These are phyloP conservation scores for Sinocyclocheilus maitianheensis DNA, from an alignment of 2,113 vertebrate genomes.

Conservation along the genomic window DNA sequence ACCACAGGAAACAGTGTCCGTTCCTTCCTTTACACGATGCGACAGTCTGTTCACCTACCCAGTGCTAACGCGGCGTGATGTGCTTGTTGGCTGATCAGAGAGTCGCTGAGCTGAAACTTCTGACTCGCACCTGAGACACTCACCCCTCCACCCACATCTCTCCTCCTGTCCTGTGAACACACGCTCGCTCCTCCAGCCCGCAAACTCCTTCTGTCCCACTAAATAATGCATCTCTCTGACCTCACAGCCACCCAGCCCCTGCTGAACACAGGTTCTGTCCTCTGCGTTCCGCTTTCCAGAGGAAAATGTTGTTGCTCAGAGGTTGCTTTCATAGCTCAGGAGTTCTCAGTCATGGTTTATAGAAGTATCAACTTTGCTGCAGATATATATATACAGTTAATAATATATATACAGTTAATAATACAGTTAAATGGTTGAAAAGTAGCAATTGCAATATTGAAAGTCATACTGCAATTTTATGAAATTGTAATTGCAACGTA, in stretches of 20 bases:
- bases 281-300: not conserved
- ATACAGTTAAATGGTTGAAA: no score
- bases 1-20: conserved; percentile 41
- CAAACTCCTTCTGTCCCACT: conserved; percentile 31
- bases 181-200: conserved; percentile 3
- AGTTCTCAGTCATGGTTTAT: not conserved
- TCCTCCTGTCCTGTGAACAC: conserved; percentile 29
- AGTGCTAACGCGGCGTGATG: conserved; percentile 47
- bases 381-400: not conserved
- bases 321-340: not conserved
- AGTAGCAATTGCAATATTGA: no score
- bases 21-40: conserved; percentile 45
- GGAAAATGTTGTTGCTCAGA: conserved; percentile 2
- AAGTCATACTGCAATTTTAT: not conserved
- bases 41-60: conserved; percentile 49
- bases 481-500: not conserved
- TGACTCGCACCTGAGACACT: conserved; percentile 40
- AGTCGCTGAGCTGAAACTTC: conserved; percentile 39
- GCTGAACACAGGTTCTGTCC: not conserved
- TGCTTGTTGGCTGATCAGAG: conserved; percentile 41
- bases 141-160: conserved; percentile 28
- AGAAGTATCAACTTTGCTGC: not conserved
- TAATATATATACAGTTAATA: no score
- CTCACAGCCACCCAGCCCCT: not conserved
- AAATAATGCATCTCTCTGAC: conserved; percentile 11